These are phyloP conservation scores for Xiphias gladius DNA, from an alignment of 2,113 vertebrate genomes.

Conservation along the genomic window DNA sequence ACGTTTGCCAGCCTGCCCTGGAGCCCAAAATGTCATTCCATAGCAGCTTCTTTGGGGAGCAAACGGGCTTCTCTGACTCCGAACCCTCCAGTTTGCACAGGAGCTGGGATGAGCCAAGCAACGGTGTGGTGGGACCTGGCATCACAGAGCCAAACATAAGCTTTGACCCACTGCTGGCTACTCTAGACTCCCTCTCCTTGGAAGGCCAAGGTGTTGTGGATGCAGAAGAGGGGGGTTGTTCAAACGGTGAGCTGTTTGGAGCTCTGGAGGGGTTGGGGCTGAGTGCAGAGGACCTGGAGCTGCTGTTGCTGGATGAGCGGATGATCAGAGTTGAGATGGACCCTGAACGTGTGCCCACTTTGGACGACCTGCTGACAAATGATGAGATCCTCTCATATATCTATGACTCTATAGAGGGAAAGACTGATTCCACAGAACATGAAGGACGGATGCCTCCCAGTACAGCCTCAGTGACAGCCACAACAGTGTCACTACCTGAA, in stretches of 20 bases:
- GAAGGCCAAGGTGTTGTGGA: conserved; percentile 63
- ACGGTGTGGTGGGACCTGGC: neutral
- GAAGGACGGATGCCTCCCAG: conserved; percentile 37
- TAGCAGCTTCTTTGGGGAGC: conserved; percentile 68
- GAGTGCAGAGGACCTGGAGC: conserved; percentile 86
- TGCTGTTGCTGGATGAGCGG: conserved; percentile 86
- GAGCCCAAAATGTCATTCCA: conserved; percentile 70
- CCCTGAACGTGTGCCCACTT: conserved; percentile 58
- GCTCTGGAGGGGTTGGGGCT: conserved; percentile 85
- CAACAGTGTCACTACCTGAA: conserved; percentile 28
- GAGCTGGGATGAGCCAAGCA: conserved; percentile 65
- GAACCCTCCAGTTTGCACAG: conserved; percentile 34
- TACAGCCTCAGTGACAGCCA: neutral
- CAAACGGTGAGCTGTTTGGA: conserved; percentile 83
- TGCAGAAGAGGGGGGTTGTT: conserved; percentile 75
- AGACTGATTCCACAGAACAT: conserved; percentile 27
- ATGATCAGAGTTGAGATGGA: conserved; percentile 86
- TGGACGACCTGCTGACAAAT: conserved; percentile 80
- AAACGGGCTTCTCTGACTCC: conserved; percentile 40
- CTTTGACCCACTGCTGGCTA: conserved; percentile 84
- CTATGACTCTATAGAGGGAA: conserved; percentile 76
- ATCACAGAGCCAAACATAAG: conserved; percentile 44
- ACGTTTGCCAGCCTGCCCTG: conserved; percentile 77
- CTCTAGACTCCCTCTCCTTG: conserved; percentile 84
- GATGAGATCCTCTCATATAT: conserved; percentile 83